Conservation (phyloP, 2,888 invertebrate species). For the Chorisops tibialis region DNA sequence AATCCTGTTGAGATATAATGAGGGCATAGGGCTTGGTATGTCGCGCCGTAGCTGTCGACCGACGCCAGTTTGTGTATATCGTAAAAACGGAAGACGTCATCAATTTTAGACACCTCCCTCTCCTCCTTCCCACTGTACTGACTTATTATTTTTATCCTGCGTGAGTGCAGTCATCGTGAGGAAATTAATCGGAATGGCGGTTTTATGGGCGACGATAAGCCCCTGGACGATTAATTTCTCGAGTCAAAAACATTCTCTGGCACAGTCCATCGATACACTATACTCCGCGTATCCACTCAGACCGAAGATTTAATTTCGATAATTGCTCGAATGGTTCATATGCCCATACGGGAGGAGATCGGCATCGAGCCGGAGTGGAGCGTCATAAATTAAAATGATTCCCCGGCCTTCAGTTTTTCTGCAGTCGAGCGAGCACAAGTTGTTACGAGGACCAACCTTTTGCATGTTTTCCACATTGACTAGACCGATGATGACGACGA, state of each 20-base stretch:
- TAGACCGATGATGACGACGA: slow-evolving; percentile 18
- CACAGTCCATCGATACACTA: neutral
- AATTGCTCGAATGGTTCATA: slow-evolving; percentile 27
- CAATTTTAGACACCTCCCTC: neutral
- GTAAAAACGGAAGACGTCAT: neutral
- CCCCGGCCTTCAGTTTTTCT: slow-evolving; percentile 23
- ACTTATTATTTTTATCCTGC: slow-evolving; percentile 5
- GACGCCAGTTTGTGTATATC: neutral
- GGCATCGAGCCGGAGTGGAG: slow-evolving; percentile 9
- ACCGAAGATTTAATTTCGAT: slow-evolving; percentile 29
- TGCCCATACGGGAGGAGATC: too few species aligned
- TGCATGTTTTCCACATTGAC: slow-evolving; percentile 28
- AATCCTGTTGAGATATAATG: slow-evolving; percentile 21
- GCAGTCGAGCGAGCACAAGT: slow-evolving; percentile 2
- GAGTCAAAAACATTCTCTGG: slow-evolving; percentile 14
- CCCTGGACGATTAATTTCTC: slow-evolving; percentile 13
- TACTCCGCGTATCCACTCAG: neutral
- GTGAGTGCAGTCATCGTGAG: slow-evolving; percentile 13
- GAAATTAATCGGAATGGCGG: slow-evolving; percentile 9
- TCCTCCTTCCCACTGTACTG: too few species aligned
- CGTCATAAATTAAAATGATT: slow-evolving; percentile 30
- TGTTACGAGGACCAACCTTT: slow-evolving; percentile 24
- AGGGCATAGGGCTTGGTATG: slow-evolving; percentile 3
- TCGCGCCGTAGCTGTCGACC: neutral
- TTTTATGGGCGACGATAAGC: slow-evolving; percentile 10